Evolutionary conservation across 2,797 vertebrate genomes (phyloP), one percentile per base, ranked within the genome.

Genomic region (Carduelis carduelis): DNA sequence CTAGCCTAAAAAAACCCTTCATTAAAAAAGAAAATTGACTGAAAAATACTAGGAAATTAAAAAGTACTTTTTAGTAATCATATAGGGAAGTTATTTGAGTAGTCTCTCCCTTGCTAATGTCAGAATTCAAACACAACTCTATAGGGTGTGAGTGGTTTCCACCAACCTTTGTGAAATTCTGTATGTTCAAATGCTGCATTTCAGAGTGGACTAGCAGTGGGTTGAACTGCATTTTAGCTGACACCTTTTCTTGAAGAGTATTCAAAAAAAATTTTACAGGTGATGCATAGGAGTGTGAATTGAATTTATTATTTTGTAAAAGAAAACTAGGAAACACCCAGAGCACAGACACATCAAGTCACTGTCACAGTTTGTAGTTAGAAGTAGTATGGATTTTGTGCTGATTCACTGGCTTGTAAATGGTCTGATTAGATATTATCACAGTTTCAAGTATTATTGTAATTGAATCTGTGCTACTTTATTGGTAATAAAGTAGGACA

Each of bases 401-500:
- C 46, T 64, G 75, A 66, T 94, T 77, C 35, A n/a, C 22, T 94
- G 64, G 17, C 66, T 93, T 82, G 34, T 88, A 87, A 82, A 71
- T 69, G 66, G 22, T 83, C 65, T 94, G 41, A 89, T 96, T 89
- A 72, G 12, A 14, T 87, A 89, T 66, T 87, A 55, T 50, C 49
- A 77, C 35, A 68, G 46, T 80, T 90, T 80, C 32, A 59, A 50
- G 66, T 90, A 77, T 93, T 96, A 59, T 9, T 63, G 6, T 91
- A 88, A 89, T 84, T 90, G 34, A 17, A 41, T 89, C 57, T 82
- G 44, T 89, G 64, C 80, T 85, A 85, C 64, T 92, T 75, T 39
- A 57, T 83, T 93, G 32, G 43, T 93, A 88, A 72, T 83, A 65
- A 92, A 95, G 49, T 61, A 68, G 83, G 90, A 71, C 56, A 41